These are phyloP conservation scores for Diarsia rubi DNA, from an alignment of 2,888 invertebrate species.

Conservation along the genomic window DNA sequence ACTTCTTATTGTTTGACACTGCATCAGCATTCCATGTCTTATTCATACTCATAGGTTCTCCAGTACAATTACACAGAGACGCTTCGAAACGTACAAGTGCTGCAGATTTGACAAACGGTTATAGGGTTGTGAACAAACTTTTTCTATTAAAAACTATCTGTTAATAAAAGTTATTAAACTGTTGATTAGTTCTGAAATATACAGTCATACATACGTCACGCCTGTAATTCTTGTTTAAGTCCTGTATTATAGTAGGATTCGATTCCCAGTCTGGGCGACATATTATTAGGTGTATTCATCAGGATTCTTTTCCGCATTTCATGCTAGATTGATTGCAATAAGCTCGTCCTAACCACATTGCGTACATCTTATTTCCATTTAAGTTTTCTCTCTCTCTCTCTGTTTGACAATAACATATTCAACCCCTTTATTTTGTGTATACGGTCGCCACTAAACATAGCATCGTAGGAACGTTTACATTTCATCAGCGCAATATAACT, in stretches of 20 bases:
- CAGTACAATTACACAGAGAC: constrained; percentile 35
- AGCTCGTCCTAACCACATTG: neutral
- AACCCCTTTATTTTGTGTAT: neutral
- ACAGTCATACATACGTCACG: neutral
- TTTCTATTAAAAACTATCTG: constrained; percentile 36
- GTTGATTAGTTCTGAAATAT: constrained; percentile 21
- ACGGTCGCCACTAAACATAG: constrained; percentile 1
- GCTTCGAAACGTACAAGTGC: constrained; percentile 29
- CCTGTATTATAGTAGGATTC: neutral
- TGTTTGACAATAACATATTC: neutral
- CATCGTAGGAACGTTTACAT: constrained; percentile 13
- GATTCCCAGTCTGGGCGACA: neutral
- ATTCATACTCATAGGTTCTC: constrained; percentile 8
- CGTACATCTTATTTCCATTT: neutral
- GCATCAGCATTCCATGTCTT: neutral
- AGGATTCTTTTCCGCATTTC: neutral
- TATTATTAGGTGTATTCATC: neutral
- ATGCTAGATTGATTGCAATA: neutral
- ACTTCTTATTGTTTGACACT: neutral
- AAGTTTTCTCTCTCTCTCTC: neutral
- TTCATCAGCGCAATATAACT: constrained; percentile 44
- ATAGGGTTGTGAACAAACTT: constrained; percentile 34
- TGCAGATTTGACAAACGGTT: constrained; percentile 48
- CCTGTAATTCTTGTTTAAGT: neutral
- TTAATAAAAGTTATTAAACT: constrained; percentile 12